These are phyloP conservation scores for Siderastrea radians DNA, from an alignment of 92 coral and sea anemone genomes.

Conservation along the genomic window DNA sequence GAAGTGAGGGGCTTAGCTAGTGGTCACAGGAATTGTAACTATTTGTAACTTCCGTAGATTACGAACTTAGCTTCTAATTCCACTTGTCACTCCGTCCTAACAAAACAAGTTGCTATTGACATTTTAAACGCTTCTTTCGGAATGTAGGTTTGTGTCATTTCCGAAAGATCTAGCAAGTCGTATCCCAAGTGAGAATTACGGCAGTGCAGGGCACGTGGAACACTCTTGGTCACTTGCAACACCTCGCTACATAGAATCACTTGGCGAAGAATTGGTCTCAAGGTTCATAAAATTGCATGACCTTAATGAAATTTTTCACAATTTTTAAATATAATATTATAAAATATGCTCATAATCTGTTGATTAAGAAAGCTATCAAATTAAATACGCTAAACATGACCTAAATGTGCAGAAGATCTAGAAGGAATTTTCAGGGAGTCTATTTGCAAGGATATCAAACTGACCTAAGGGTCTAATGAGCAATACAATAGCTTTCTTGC, in stretches of 20 bases:
- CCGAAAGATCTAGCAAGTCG: not conserved
- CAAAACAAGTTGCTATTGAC: not conserved
- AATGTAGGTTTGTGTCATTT: not conserved
- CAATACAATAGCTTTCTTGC: not conserved
- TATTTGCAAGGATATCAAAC: not conserved
- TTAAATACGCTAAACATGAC: not conserved
- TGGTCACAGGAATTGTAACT: not conserved
- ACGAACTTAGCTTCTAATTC: not conserved
- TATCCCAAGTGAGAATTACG: not conserved
- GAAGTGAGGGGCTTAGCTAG: not conserved
- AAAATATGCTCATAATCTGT: not conserved
- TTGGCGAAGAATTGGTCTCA: too few species aligned
- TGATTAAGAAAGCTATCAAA: not conserved
- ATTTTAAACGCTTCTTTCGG: not conserved
- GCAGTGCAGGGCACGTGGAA: not conserved
- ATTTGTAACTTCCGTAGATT: conserved; percentile 2
- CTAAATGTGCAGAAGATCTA: not conserved
- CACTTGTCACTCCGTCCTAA: not conserved
- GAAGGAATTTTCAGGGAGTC: not conserved
- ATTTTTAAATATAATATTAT: not conserved
- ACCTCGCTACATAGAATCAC: too few species aligned
- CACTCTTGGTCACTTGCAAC: not conserved
- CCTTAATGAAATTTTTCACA: not conserved
- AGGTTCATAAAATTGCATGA: not conserved
- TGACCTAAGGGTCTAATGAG: not conserved